These are phyloP conservation scores for Lasius platythorax DNA, from an alignment of 2,888 invertebrate genomes.

Conservation along the genomic window DNA sequence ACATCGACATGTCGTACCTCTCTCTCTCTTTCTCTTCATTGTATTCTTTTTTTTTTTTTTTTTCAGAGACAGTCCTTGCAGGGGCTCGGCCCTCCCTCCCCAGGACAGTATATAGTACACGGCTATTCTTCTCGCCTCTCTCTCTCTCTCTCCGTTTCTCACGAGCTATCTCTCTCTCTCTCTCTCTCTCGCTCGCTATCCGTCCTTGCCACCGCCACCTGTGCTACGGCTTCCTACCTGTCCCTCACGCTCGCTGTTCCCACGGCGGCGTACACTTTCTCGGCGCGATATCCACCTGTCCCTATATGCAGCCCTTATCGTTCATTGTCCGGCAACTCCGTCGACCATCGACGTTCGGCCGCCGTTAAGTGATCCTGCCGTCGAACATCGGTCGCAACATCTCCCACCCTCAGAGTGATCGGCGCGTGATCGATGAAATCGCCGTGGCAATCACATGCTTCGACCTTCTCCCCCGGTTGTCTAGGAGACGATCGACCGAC, in stretches of 20 bases:
- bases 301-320: constrained; percentile 35
- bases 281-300: constrained; percentile 2
- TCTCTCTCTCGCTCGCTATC: background rate
- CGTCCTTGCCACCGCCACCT: constrained; percentile 48
- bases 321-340: constrained; percentile 27
- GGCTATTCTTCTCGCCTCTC: background rate
- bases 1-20: constrained; percentile 12
- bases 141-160: background rate
- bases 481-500: constrained; percentile 7
- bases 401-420: constrained; percentile 4
- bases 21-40: background rate
- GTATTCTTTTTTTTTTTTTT: background rate
- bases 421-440: constrained; percentile 34
- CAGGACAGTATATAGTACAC: background rate
- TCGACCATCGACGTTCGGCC: constrained; percentile 24
- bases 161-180: background rate
- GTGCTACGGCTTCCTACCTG: constrained; percentile 46
- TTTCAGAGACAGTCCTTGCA: background rate
- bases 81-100: constrained; percentile 18
- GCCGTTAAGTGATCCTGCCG: constrained; percentile 60
- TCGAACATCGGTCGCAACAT: constrained; percentile 44
- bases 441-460: constrained; percentile 32
- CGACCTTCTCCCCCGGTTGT: background rate
- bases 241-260: constrained; percentile 30
- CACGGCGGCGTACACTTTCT: constrained; percentile 39